A percentile compares a stretch with the other conserved stretches of the same genome.
phyloP scores from a whole-genome alignment of 2,888 invertebrate species.

The Lasioglossum morio region DNA sequence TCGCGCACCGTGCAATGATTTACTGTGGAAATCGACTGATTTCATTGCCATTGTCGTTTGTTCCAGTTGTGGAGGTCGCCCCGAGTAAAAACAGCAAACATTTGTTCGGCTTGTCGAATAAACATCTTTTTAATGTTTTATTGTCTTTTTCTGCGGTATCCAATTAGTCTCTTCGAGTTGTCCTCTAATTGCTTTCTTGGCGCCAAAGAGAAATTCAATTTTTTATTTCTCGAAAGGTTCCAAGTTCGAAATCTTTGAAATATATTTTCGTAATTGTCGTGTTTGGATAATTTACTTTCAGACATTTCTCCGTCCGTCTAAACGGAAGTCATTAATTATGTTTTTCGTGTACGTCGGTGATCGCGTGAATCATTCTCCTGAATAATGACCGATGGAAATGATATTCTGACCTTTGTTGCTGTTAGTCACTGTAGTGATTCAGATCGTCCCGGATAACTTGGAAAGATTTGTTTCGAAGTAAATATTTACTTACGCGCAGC shows the following conservation, averaged over 20 bases:
- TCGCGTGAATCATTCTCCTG: background rate
- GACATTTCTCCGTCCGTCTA: background rate
- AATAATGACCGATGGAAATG: constrained; percentile 1
- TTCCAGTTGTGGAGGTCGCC: background rate
- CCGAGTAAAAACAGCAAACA: background rate
- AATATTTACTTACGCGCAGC: background rate
- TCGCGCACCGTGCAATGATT: constrained; percentile 15
- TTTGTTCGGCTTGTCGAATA: background rate
- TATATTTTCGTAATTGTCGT: background rate
- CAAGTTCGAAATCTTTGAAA: background rate
- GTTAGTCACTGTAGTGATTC: background rate
- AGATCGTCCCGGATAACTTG: background rate
- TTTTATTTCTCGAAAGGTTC: background rate
- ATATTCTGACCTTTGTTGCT: background rate
- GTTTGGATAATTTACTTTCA: background rate
- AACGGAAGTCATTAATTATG: background rate
- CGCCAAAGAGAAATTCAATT: background rate
- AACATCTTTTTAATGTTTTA: background rate
- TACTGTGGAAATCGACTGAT: background rate
- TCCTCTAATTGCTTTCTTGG: background rate
- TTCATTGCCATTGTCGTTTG: constrained; percentile 38
- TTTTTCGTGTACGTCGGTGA: background rate
- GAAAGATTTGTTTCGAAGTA: background rate
- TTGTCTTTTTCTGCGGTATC: background rate
- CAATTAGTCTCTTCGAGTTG: background rate